Evolutionary conservation across 2,113 vertebrate genomes (phyloP).

Genomic region (Hippoglossus stenolepis): DNA sequence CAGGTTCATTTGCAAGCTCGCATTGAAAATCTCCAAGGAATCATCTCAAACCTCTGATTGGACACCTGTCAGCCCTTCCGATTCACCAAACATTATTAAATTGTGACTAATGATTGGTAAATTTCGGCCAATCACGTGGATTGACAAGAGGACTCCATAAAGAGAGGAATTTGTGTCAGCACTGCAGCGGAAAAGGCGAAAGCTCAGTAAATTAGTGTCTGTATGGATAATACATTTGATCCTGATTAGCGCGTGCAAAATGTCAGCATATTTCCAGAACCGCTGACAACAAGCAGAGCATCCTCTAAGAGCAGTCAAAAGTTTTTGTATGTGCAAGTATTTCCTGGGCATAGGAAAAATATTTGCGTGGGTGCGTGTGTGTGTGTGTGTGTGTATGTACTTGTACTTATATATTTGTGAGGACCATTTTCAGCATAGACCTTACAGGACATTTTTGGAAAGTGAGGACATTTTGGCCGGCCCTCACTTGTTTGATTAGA

Average conservation of each 20-base stretch:
- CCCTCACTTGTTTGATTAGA: too few relatives aligned
- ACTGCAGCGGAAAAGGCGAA: constrained; percentile 70
- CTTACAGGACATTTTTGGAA: too few relatives aligned
- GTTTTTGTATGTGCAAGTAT: constrained; percentile 74
- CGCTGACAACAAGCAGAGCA: constrained; percentile 83
- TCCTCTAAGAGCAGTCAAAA: constrained; percentile 85
- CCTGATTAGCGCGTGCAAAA: constrained; percentile 86
- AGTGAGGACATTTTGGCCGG: too few relatives aligned
- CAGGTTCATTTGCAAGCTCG: constrained; percentile 87
- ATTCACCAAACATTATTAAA: constrained; percentile 80
- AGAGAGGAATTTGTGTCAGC: constrained; percentile 79
- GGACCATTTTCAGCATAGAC: too few relatives aligned
- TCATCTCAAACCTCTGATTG: constrained; percentile 89
- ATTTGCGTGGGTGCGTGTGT: constrained; percentile 19
- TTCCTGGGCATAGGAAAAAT: constrained; percentile 60
- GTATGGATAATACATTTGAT: constrained; percentile 83
- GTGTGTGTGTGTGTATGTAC: not conserved
- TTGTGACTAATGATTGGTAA: constrained; percentile 81
- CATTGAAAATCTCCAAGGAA: constrained; percentile 85
- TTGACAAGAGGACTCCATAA: constrained; percentile 79
- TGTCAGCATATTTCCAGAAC: constrained; percentile 83
- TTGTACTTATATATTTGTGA: too few relatives aligned
- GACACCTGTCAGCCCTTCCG: constrained; percentile 85
- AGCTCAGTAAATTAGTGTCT: constrained; percentile 82
- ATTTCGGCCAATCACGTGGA: constrained; percentile 84